Percentiles rank a stretch among this genome's conserved stretches.
These are phyloP conservation scores for Nycticorax nycticorax DNA, from an alignment of 2,113 vertebrate species.

Conservation along the genomic window DNA sequence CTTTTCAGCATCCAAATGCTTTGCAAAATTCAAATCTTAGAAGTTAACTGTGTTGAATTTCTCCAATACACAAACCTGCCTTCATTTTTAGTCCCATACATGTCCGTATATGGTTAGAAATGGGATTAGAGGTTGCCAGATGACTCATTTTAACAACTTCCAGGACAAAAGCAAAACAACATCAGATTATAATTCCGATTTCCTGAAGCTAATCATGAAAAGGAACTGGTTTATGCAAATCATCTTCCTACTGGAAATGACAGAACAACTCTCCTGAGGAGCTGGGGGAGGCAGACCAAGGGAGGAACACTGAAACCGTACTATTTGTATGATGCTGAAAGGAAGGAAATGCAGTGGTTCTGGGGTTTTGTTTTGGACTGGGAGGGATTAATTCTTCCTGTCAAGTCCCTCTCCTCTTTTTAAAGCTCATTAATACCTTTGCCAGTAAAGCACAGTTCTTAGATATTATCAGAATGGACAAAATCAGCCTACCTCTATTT, in stretches of 20 bases:
- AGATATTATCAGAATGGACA: background rate
- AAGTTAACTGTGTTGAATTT: background rate
- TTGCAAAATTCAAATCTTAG: slow-evolving; percentile 16
- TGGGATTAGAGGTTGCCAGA: slow-evolving; percentile 6
- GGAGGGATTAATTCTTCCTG: slow-evolving; percentile 50
- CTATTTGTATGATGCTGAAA: slow-evolving; percentile 8
- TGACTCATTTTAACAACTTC: slow-evolving; percentile 60
- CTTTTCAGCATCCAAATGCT: background rate
- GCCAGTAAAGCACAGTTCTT: background rate
- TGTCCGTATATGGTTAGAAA: slow-evolving; percentile 46
- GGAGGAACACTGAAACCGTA: background rate
- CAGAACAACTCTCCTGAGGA: slow-evolving; percentile 60
- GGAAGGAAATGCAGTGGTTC: slow-evolving; percentile 70
- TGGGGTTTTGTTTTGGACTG: slow-evolving; percentile 46
- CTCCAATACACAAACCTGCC: background rate
- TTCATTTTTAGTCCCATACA: background rate
- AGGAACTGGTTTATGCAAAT: slow-evolving; percentile 69
- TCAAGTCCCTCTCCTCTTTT: slow-evolving; percentile 21
- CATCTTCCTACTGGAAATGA: slow-evolving; percentile 75
- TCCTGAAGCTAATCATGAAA: slow-evolving; percentile 59
- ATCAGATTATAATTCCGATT: slow-evolving; percentile 34
- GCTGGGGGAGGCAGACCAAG: background rate
- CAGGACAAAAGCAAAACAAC: slow-evolving; percentile 36
- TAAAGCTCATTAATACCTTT: slow-evolving; percentile 35
- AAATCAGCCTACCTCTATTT: background rate